Percentiles rank a stretch among this genome's conserved stretches.
phyloP scores from a whole-genome alignment of 2,888 invertebrate species.

The Philereme transversata region DNA sequence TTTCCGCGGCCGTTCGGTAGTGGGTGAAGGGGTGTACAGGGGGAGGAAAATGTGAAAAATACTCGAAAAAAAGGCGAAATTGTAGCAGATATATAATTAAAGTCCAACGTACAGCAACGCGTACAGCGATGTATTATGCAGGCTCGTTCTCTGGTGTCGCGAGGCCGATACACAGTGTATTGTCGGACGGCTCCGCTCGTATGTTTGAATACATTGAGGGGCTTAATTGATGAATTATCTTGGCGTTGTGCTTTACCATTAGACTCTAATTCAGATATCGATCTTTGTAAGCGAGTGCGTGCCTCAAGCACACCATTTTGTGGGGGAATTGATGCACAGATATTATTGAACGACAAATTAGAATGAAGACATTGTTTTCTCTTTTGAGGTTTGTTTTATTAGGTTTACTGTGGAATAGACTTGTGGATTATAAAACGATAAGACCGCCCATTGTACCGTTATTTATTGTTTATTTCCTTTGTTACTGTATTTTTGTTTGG shows the following conservation, averaged over 20 bases:
- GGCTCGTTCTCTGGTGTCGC: slow-evolving; percentile 70
- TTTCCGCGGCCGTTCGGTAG: slow-evolving; percentile 75
- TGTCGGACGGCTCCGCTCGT: slow-evolving; percentile 26
- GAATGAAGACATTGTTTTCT: too few species aligned
- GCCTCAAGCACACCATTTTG: not conserved
- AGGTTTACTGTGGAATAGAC: too few species aligned
- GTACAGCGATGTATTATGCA: slow-evolving; percentile 81
- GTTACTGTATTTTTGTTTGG: too few species aligned
- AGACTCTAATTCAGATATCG: slow-evolving; percentile 19
- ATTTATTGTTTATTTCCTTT: too few species aligned
- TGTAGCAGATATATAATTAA: slow-evolving; percentile 85
- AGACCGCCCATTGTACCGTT: too few species aligned
- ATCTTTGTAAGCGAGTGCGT: slow-evolving; percentile 1
- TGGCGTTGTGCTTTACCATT: slow-evolving; percentile 21
- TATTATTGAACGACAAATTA: not conserved
- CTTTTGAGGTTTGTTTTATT: too few species aligned
- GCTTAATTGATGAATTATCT: slow-evolving; percentile 28
- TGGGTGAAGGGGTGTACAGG: slow-evolving; percentile 66
- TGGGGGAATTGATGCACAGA: not conserved
- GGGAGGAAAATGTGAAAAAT: slow-evolving; percentile 82
- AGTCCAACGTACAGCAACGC: slow-evolving; percentile 78
- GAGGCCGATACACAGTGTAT: slow-evolving; percentile 45
- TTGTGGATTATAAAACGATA: too few species aligned
- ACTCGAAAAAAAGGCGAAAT: slow-evolving; percentile 84
- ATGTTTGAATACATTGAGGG: slow-evolving; percentile 34